Percentiles rank a stretch among this genome's conserved stretches.
Evolutionary conservation across 2,888 invertebrate species (phyloP).

Genomic region (Gymnoscelis rufifasciata): DNA sequence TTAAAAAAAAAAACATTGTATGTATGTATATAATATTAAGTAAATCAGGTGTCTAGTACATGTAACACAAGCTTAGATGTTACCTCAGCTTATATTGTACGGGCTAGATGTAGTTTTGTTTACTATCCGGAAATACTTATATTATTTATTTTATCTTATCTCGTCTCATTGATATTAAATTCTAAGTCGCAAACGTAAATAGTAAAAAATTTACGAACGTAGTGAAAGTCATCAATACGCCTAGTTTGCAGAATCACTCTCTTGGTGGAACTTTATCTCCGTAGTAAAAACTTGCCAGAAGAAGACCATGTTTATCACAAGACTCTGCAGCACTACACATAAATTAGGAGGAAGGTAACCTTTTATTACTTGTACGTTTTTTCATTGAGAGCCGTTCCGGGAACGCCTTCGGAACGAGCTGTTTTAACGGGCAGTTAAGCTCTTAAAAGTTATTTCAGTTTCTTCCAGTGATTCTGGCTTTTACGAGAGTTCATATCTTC

Average conservation of each 20-base stretch:
- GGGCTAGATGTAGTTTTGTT: too few relatives aligned
- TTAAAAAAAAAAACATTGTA: too few relatives aligned
- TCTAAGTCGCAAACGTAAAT: too few relatives aligned
- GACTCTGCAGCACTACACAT: slow-evolving; percentile 32
- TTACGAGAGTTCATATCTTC: neutral
- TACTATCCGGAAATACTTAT: too few relatives aligned
- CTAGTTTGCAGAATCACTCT: neutral
- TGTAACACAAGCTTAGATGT: too few relatives aligned
- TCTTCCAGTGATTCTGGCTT: neutral
- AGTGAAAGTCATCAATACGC: too few relatives aligned
- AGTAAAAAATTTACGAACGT: too few relatives aligned
- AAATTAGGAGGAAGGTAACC: slow-evolving; percentile 25
- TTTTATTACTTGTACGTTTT: slow-evolving; percentile 25
- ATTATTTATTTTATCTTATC: too few relatives aligned
- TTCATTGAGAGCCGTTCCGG: slow-evolving; percentile 8
- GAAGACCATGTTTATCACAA: slow-evolving; percentile 37
- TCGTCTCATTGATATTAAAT: too few relatives aligned
- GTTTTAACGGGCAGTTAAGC: slow-evolving; percentile 2
- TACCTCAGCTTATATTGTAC: too few relatives aligned
- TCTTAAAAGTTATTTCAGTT: slow-evolving; percentile 1
- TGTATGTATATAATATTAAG: too few relatives aligned
- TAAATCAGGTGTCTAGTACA: too few relatives aligned
- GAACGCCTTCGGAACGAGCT: neutral
- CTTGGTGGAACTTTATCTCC: slow-evolving; percentile 27
- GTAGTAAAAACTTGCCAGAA: slow-evolving; percentile 30